These are phyloP conservation scores for Maccullochella peelii DNA, from an alignment of 2,113 vertebrate genomes.

Conservation along the genomic window DNA sequence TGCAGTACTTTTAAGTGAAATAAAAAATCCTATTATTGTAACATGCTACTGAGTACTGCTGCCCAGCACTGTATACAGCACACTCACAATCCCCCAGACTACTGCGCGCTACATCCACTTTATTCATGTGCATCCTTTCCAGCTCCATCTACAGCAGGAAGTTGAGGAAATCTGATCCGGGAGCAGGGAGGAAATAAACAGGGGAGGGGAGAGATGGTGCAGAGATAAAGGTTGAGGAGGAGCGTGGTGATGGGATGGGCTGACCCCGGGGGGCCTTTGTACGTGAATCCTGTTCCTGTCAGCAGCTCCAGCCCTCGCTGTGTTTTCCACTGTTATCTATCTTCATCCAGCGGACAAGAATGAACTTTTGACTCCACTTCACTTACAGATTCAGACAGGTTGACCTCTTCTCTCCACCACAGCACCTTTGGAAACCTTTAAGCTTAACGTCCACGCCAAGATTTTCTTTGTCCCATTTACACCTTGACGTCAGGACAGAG, in stretches of 20 bases:
- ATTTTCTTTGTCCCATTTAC: background rate
- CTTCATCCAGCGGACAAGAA: conserved; percentile 13
- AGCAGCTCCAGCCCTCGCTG: background rate
- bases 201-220: conserved; percentile 44
- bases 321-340: conserved; percentile 17
- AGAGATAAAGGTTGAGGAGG: conserved; percentile 51
- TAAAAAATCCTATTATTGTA: background rate
- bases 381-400: background rate
- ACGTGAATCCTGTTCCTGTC: conserved; percentile 54
- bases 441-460: background rate
- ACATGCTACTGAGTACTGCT: background rate
- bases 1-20: background rate
- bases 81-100: background rate
- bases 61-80: background rate
- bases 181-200: conserved; percentile 61
- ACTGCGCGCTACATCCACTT: background rate
- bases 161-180: conserved; percentile 65
- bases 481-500: conserved; percentile 3
- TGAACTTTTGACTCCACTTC: conserved; percentile 7
- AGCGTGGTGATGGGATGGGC: conserved; percentile 6
- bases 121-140: conserved; percentile 50
- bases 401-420: background rate
- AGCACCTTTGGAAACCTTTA: background rate
- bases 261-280: background rate
- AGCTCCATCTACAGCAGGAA: conserved; percentile 48